Percentiles rank a stretch among this genome's conserved stretches.
phyloP scores from a whole-genome alignment of 1,140 invertebrate species.

The Pseudomyrmex pallidus region DNA sequence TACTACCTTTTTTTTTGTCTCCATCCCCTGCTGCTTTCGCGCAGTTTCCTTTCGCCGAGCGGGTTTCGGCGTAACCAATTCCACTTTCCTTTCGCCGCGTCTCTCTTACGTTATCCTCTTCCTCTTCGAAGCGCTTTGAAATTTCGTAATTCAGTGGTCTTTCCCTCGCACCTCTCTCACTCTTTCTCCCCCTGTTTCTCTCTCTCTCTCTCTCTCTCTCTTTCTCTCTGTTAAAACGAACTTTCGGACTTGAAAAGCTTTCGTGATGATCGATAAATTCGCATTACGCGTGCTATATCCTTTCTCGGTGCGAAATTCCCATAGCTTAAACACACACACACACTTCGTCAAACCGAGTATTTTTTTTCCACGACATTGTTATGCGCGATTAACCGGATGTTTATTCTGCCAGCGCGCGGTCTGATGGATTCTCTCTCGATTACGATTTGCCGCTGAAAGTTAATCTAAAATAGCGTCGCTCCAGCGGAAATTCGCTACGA shows the following conservation, averaged over 20 bases:
- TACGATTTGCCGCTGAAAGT: conserved; percentile 21
- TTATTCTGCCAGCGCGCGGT: conserved; percentile 27
- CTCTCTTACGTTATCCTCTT: conserved; percentile 3
- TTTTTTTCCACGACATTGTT: conserved; percentile 54
- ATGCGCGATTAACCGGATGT: conserved; percentile 57
- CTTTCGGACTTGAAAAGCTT: conserved; percentile 34
- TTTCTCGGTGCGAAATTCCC: conserved; percentile 17
- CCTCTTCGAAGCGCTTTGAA: conserved; percentile 8
- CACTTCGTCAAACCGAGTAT: conserved; percentile 3
- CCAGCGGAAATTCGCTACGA: conserved; percentile 7
- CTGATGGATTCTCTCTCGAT: conserved; percentile 53
- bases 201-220: background rate
- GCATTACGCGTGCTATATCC: conserved; percentile 37
- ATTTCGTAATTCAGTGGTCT: conserved; percentile 37
- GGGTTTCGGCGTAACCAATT: conserved; percentile 50
- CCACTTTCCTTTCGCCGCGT: background rate
- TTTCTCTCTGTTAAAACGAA: conserved; percentile 34
- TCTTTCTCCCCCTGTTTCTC: background rate
- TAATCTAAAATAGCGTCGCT: conserved; percentile 15
- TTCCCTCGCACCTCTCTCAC: background rate
- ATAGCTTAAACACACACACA: conserved; percentile 9
- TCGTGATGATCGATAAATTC: conserved; percentile 57
- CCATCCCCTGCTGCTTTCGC: background rate
- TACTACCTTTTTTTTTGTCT: conserved; percentile 12
- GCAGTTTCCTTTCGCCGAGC: conserved; percentile 16